Evolutionary conservation across 2,113 vertebrate species (phyloP), one percentile per base, ranked within the genome.

Genomic region (Arvicanthis niloticus): DNA sequence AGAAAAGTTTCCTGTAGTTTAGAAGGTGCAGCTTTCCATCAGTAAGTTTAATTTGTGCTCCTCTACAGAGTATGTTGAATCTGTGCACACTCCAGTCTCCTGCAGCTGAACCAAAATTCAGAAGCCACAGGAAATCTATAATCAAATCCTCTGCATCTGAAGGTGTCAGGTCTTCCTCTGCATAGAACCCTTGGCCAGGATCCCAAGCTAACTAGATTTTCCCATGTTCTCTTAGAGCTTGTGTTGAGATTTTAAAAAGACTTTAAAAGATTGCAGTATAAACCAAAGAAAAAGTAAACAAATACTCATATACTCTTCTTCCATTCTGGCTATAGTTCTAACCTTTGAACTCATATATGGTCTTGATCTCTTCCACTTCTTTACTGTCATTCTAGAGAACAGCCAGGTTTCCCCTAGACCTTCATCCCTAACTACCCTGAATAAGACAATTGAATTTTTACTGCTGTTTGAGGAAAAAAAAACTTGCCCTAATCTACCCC

Each of bases 201-300:
- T 51, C 91, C 31, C 17, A 91, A 93, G 26, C 12, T 78, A 84
- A 91, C 51, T 96, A 56, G 68, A 91, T 95, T 91, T 96, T 53
- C 48, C 56, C 24, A 70, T 75, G 29, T 91, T 92, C 7, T 76
- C 16, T 88, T 76, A 37, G 70, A 4, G 19, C 76, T 88, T 92
- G 24, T 56, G 42, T 45, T 70, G 42, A n/a, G 88, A 3, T 13
- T 8, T n/a, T n/a, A 42, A 37, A 42, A 75, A 86, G 95, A 67
- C 90, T 19, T 95, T 24, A 78, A 81, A 45, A 62, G 29, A 26
- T 37, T 24, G 24, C 29, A 80, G 31, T 73, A 51, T 51, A 48
- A 48, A 48, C 48, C 48, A 48, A 48, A 48, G 48, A 48, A 48
- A 48, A 48, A 48, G 48, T 58, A n/a, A 9, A 89, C 7, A 3